Conservation (phyloP, 2,888 invertebrate species). For the Diplolepis rosae region DNA sequence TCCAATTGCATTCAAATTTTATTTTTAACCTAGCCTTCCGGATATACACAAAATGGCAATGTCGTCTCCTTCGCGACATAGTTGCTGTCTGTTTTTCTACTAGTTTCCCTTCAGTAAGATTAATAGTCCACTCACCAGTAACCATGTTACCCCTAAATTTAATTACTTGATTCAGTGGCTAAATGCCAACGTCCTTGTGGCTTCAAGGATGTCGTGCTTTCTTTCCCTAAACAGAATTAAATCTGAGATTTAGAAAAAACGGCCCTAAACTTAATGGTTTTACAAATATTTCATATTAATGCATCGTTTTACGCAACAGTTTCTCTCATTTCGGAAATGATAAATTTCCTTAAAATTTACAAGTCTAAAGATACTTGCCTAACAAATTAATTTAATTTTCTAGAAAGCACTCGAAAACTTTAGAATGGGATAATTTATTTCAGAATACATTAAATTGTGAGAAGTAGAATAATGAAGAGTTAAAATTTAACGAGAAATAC, state of each 20-base stretch:
- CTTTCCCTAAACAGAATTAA: background rate
- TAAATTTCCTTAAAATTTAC: no score
- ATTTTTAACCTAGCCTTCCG: background rate
- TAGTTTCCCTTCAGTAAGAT: background rate
- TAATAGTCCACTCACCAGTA: slow-evolving; percentile 7
- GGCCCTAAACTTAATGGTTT: slow-evolving; percentile 9
- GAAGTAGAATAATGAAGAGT: background rate
- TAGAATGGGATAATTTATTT: background rate
- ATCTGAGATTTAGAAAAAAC: slow-evolving; percentile 24
- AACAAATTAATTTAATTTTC: no score
- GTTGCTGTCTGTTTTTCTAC: background rate
- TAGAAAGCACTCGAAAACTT: no score
- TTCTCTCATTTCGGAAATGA: no score
- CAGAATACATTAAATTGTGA: background rate
- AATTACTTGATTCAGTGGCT: slow-evolving; percentile 29
- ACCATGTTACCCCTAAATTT: slow-evolving; percentile 4
- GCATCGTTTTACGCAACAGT: no score
- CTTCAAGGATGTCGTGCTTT: background rate
- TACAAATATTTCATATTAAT: background rate
- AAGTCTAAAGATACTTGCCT: no score
- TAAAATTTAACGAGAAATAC: no score
- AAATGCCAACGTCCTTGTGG: background rate
- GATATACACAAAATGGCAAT: background rate
- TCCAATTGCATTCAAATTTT: background rate
- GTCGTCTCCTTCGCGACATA: background rate